Evolutionary conservation across 2,797 vertebrate genomes (phyloP), one percentile per base, ranked within the genome.

Genomic region (Paramormyrops hopkinsi): DNA sequence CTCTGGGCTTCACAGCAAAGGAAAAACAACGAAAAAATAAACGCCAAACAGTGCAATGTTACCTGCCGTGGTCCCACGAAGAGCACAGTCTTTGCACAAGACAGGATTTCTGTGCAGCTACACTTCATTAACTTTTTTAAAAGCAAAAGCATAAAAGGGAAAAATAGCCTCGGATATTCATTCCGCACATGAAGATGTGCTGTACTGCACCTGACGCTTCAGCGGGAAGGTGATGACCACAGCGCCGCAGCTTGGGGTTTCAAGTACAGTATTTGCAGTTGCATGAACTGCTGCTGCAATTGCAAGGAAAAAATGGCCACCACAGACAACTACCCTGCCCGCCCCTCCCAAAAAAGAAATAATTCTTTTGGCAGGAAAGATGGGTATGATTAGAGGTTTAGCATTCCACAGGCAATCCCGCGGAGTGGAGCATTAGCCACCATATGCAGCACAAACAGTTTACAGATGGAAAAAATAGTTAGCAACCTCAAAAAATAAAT

Each of bases 71-170:
- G 89, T 90, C 88, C 87, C 76, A 65, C 90, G 91, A 94, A 93
- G 94, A 90, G 89, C 59, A 90, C 93, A 93, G 91, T 93, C 92
- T 94, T 92, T 93, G 89, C 89, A 22, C 17, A 3, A 62, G 29
- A 59, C n/a, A 8, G 79, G 92, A 91, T 91, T 91, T 89, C 25
- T 53, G 90, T 92, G 90, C 92, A 91, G 93, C 89, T 89, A 82
- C 90, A 51, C 88, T 88, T 90, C 85, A 69, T 93, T 93, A 59
- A 95, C 93, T 93, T 94, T 94, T 94, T 89, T 76, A 89, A 90
- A 90, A 90, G 90, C 91, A 92, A 8, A 93, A 89, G 92, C 22
- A 29, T 37, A 89, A 90, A 88, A 90, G 89, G 62, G 46, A 89
- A 89, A 19, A 85, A 51, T 29, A 25, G n/a, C 82, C 22, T 51